These are phyloP conservation scores for Isoperla grammatica DNA, from an alignment of 2,888 invertebrate genomes.

Conservation along the genomic window DNA sequence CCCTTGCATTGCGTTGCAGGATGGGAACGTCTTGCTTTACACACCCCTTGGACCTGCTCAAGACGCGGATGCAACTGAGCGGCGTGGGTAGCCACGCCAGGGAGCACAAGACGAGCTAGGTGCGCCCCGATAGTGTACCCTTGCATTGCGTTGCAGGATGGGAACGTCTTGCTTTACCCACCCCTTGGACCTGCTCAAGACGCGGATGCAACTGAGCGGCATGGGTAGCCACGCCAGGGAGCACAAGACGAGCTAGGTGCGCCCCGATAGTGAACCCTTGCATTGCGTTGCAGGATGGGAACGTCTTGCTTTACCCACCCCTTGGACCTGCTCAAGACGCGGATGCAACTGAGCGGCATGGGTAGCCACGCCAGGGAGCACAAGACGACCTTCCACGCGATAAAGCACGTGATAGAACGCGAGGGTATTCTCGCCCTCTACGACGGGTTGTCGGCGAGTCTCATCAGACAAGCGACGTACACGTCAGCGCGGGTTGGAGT, in stretches of 20 bases:
- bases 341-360: slow-evolving; percentile 92
- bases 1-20: too few species aligned
- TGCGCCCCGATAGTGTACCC: too few species aligned
- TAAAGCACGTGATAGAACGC: slow-evolving; percentile 70
- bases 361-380: slow-evolving; percentile 63
- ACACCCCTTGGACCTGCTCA: too few species aligned
- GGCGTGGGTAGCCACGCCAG: too few species aligned
- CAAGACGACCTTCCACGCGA: slow-evolving; percentile 73
- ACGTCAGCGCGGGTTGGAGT: slow-evolving; percentile 94
- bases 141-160: too few species aligned
- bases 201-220: slow-evolving; percentile 93
- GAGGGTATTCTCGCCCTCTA: slow-evolving; percentile 87
- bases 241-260: slow-evolving; percentile 71
- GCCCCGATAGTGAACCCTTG: too few species aligned
- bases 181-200: slow-evolving; percentile 94
- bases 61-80: too few species aligned
- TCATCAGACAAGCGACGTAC: slow-evolving; percentile 94
- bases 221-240: slow-evolving; percentile 62
- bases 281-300: slow-evolving; percentile 86
- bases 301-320: slow-evolving; percentile 96
- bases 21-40: too few species aligned
- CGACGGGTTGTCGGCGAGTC: slow-evolving; percentile 85
- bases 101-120: too few species aligned
- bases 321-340: slow-evolving; percentile 91
- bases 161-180: slow-evolving; percentile 97